Base-by-base conservation (phyloP, 2,797 vertebrate species). In the Helicolenus hilgendorfi region DNA sequence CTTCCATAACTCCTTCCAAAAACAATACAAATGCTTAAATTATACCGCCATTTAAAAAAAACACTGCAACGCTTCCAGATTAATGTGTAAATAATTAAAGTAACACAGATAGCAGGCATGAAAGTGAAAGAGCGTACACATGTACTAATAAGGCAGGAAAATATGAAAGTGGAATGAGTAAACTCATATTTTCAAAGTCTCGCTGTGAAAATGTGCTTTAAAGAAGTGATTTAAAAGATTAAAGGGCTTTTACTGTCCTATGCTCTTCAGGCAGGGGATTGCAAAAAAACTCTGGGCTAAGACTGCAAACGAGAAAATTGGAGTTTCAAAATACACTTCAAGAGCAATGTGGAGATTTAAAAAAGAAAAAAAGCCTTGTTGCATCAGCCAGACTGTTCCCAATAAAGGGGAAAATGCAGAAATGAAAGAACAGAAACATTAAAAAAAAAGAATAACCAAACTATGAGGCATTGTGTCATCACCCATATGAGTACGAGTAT, bases 301-400 rank as follows among this genome's bases (percentile, higher is more conserved):
- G 15, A 55, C 45, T 13, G 29, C 33, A 81, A 77, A 24, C 7
- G 26, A 77, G 18, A 72, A 73, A 74, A 29, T 15, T 60, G 53
- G 11, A 82, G 71, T 69, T 64, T 69, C 11, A 75, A 85, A 87
- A 69, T 53, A 77, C 4, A 80, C 68, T 77, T 77, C 7, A 64
- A 41, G 11, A 83, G 55, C 18, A 65, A 45, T 26, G 24, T 18
- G 24, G 56, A 62, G 49, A 77, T 65, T 24, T 49, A 55, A 55
- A 22, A 6, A 56, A 56, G 64, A 56, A 71, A 56, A 71, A 78
- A 82, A 64, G 10, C 4, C 18, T 4, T 4, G 18, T 76, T 84
- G 35, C 15, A 67, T 84, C 45, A 38, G 22, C 15, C 31, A 45
- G 53, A 56, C 11, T 67, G 77, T 62, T 49, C 29, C 58, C 11